Conservation (phyloP, 2,888 invertebrate genomes). For the Alloplasta piceator region DNA sequence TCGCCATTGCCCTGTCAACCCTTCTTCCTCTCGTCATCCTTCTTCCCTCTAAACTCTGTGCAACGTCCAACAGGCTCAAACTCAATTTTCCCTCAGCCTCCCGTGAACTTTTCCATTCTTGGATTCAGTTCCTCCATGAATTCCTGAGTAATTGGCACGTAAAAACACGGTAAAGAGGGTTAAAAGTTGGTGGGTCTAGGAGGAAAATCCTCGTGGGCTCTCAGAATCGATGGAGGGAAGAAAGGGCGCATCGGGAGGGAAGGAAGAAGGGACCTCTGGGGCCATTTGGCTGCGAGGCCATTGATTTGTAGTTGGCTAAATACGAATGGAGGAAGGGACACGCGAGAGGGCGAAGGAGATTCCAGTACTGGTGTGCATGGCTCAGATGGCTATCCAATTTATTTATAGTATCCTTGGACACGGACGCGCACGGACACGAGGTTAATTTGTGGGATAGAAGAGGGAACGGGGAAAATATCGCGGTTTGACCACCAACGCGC, state of each 20-base stretch:
- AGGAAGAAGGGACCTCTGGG: too few species aligned
- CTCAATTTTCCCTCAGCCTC: too few species aligned
- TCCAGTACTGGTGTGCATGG: constrained; percentile 18
- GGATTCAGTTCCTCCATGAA: background rate
- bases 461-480: constrained; percentile 29
- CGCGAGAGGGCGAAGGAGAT: background rate
- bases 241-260: background rate
- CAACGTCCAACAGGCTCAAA: too few species aligned
- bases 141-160: background rate
- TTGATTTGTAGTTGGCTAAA: background rate
- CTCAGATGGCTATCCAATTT: constrained; percentile 63
- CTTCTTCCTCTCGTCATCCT: background rate
- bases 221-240: background rate
- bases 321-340: background rate
- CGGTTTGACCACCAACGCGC: constrained; percentile 35
- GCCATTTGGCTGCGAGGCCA: too few species aligned
- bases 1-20: constrained; percentile 1
- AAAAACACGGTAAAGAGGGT: background rate
- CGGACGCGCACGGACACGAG: background rate
- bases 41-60: too few species aligned
- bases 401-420: constrained; percentile 54
- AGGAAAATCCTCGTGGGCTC: background rate
- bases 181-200: background rate
- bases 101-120: background rate
- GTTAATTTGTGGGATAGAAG: constrained; percentile 12